Evolutionary conservation across 2,113 vertebrate species (phyloP), one percentile per base, ranked within the genome.

Genomic region (Chamaetylas fuelleborni): DNA sequence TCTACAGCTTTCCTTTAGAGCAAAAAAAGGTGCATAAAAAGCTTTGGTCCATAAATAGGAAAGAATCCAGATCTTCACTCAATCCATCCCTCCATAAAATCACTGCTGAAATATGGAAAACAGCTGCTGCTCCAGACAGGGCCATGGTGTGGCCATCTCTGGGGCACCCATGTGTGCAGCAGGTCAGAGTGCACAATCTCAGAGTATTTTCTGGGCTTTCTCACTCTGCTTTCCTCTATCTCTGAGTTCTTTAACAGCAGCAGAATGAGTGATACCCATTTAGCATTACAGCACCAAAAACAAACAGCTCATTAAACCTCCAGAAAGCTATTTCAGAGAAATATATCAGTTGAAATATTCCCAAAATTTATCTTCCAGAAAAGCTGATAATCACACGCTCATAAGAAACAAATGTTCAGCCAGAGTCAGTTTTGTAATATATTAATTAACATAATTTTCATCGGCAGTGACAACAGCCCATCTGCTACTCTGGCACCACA

Each of bases 361-460:
- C 84, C 73, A 47, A 91, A 96, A 67, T 77, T 89, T 66, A 69
- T 92, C 88, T 95, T 95, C 69, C 87, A 92, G 82, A 86, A 96
- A 94, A 90, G 77, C 72, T 81, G 88, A 91, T 81, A 93, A 96
- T 83, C 66, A 81, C 69, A 91, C 36, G 47, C 82, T 95, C 87
- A 85, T 72, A 93, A 65, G 89, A 93, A 94, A 65, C 60, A 47
- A 80, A 91, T 62, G 61, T 88, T 95, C 93, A 93, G 92, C 73
- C 71, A 24, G 62, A 97, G 54, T 88, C 45, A 71, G 84, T 94
- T 96, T 86, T 94, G 72, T 92, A 90, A 96, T 86, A 82, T 90
- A 96, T 95, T 96, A 96, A 97, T 96, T 97, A 97, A 91, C 94
- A 93, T 60, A 90, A 92, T 93, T 92, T 97, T 96, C 62, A 72